Evolutionary conservation across 2,113 vertebrate species (phyloP), one percentile per base, ranked within the genome.

Genomic region (Calyptommatus sinebrachiatus): DNA sequence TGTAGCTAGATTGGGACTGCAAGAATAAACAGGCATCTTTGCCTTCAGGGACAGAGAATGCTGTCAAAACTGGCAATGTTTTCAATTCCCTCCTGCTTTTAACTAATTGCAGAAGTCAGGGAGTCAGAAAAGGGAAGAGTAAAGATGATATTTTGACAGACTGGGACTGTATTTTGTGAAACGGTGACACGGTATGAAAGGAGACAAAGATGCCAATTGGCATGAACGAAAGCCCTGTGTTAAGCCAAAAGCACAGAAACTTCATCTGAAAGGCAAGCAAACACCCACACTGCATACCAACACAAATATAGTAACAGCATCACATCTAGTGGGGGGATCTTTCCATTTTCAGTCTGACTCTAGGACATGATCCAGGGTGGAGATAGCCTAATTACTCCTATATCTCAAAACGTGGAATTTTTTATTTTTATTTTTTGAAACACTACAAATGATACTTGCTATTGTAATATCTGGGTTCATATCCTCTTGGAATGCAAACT

Each of bases 21-120:
- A 90, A 89, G 85, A 87, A 87, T 85, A 92, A 89, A 88, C 86
- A 90, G 88, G 79, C 88, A 78, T 84, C 81, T 81, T 83, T 46
- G 89, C 84, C 85, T 79, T 53, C 26, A 86, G 85, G 78, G 77
- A 77, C 82, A 28, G 75, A 12, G 79, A 73, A 88, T 41, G 48
- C 82, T 89, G 90, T 88, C 88, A 91, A 88, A 87, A 81, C 82
- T 88, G 88, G 83, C 87, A 90, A 82, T 24, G 8, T 85, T 84
- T 87, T 76, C 88, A 90, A 90, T 78, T 78, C 83, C 70, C 83
- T 89, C 11, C 72, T 88, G 89, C 86, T 83, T 89, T 88, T 83
- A 85, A 78, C 73, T 88, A 87, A 87, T 89, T 87, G 89, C 77
- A 87, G 81, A 67, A 86, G 80, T 67, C 74, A 83, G 84, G 86